phyloP scores from a whole-genome alignment of 2,888 invertebrate genomes.

The Eueremaeus valkanovi region DNA sequence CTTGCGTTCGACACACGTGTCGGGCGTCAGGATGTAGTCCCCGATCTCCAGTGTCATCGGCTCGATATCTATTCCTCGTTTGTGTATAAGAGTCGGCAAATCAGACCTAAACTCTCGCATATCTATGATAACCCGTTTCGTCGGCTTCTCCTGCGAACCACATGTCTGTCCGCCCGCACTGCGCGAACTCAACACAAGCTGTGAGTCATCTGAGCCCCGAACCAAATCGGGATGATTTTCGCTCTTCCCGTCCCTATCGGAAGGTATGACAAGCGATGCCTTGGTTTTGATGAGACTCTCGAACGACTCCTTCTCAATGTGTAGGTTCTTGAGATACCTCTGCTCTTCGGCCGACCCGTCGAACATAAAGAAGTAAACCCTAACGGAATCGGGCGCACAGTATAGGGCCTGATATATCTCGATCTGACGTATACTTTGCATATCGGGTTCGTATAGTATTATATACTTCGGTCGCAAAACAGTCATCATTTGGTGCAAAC shows the following conservation, averaged over 20 bases:
- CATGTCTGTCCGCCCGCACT: conserved; percentile 57
- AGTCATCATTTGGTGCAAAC: conserved; percentile 65
- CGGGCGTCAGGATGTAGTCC: conserved; percentile 94
- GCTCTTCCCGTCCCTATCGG: conserved; percentile 79
- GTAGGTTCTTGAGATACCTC: conserved; percentile 80
- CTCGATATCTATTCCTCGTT: conserved; percentile 84
- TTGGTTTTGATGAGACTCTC: conserved; percentile 86
- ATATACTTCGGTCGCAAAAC: conserved; percentile 70
- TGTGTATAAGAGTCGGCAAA: conserved; percentile 86
- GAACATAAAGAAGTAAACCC: conserved; percentile 85
- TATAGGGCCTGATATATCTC: conserved; percentile 60
- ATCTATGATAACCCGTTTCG: conserved; percentile 69
- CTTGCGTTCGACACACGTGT: conserved; percentile 94
- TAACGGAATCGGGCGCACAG: conserved; percentile 52
- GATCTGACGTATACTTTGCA: conserved; percentile 80
- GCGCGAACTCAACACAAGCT: conserved; percentile 47
- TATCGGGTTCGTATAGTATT: conserved; percentile 82
- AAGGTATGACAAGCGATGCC: conserved; percentile 84
- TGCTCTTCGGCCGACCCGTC: conserved; percentile 94
- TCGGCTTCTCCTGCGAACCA: not conserved
- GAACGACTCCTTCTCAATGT: conserved; percentile 90
- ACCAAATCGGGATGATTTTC: conserved; percentile 59
- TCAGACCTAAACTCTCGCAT: conserved; percentile 97
- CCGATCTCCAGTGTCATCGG: conserved; percentile 86
- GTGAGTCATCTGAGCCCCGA: conserved; percentile 51